These are phyloP conservation scores for Nasonovia ribisnigri DNA, from an alignment of 2,888 invertebrate genomes.

Conservation along the genomic window DNA sequence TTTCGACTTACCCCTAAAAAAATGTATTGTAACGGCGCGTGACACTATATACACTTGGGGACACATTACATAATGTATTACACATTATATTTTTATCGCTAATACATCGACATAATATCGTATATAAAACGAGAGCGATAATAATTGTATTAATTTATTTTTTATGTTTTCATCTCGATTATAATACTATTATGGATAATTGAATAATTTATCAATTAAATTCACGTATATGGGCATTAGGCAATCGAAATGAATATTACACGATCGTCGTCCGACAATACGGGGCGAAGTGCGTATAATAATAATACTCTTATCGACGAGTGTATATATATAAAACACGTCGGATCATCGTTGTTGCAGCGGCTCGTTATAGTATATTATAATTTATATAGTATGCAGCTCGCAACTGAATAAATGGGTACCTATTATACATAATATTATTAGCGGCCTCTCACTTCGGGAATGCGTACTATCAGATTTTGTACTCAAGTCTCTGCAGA, in stretches of 20 bases:
- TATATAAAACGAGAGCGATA: not conserved
- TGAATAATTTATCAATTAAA: constrained; percentile 9
- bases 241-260: not conserved
- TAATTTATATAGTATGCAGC: too few relatives aligned
- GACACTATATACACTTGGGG: not conserved
- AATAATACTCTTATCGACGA: not conserved
- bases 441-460: not conserved
- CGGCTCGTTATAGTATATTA: not conserved
- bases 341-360: not conserved
- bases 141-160: not conserved
- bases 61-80: not conserved
- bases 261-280: not conserved
- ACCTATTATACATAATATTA: not conserved
- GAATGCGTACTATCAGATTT: constrained; percentile 5
- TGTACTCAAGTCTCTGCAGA: not conserved
- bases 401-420: not conserved
- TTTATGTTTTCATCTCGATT: not conserved
- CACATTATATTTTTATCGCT: too few relatives aligned
- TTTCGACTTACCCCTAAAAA: not conserved
- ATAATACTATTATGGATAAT: not conserved
- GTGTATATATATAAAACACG: not conserved
- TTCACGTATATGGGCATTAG: not conserved
- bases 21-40: not conserved
- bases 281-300: not conserved
- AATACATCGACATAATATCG: too few relatives aligned